Evolutionary conservation across 1,140 invertebrate genomes (phyloP).

Genomic region (Cydia pomonella): DNA sequence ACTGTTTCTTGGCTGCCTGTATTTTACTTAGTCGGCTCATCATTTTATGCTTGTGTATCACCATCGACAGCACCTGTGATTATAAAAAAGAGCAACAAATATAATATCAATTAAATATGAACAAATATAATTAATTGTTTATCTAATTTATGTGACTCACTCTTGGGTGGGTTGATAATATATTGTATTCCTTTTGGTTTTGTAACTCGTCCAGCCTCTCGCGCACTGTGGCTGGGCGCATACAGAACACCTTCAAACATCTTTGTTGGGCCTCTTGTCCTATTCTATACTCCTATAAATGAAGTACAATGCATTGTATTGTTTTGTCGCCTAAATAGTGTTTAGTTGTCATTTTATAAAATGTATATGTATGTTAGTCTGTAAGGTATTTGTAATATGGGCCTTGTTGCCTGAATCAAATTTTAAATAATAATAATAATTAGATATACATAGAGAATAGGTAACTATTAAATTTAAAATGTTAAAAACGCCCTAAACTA

Average conservation of each 20-base stretch:
- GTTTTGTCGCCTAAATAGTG: too few relatives aligned
- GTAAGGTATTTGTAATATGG: too few relatives aligned
- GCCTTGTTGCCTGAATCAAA: too few relatives aligned
- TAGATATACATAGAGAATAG: not conserved
- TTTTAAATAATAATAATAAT: too few relatives aligned
- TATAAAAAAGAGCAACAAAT: constrained; percentile 18
- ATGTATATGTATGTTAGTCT: too few relatives aligned
- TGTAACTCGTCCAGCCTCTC: constrained; percentile 77
- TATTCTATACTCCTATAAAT: constrained; percentile 75
- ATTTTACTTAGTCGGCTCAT: constrained; percentile 78
- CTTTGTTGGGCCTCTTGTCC: constrained; percentile 71
- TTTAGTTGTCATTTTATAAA: too few relatives aligned
- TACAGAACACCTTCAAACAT: constrained; percentile 79
- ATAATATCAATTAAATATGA: constrained; percentile 9
- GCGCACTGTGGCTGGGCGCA: constrained; percentile 77
- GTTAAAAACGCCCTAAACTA: too few relatives aligned
- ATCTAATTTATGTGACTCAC: constrained; percentile 46
- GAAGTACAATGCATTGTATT: not conserved
- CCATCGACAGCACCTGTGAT: constrained; percentile 75
- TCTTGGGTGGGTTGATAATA: constrained; percentile 79
- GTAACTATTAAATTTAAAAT: too few relatives aligned
- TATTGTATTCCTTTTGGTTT: constrained; percentile 79
- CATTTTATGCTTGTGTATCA: constrained; percentile 82
- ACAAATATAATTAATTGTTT: not conserved
- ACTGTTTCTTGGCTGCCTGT: constrained; percentile 78